These are phyloP conservation scores for Ictalurus punctatus DNA, from an alignment of 2,113 vertebrate genomes.

Conservation along the genomic window DNA sequence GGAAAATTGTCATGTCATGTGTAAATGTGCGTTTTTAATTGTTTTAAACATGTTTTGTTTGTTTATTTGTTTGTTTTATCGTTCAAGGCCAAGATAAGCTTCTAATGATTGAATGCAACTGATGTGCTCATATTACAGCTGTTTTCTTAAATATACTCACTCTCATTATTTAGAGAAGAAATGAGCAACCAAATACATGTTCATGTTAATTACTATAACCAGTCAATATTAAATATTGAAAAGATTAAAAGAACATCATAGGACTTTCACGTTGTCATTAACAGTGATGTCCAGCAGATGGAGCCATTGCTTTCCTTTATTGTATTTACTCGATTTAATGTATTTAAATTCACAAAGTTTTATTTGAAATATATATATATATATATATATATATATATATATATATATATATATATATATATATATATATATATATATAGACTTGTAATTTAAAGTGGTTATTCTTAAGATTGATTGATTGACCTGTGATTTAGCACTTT, in stretches of 20 bases:
- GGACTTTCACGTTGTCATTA: background rate
- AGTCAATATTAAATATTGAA: background rate
- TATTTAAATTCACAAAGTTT: background rate
- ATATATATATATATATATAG: background rate
- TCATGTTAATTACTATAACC: background rate
- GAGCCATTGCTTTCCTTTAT: background rate
- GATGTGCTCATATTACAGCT: background rate
- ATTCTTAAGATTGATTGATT: background rate
- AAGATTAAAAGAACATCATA: background rate
- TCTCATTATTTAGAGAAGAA: background rate
- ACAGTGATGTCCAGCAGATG: slow-evolving; percentile 36
- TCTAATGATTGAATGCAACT: background rate
- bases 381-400: no score
- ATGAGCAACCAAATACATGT: background rate
- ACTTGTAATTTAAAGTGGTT: background rate
- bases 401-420: no score
- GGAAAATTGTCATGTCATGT: no score
- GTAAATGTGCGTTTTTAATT: no score
- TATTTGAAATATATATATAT: no score
- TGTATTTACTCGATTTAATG: background rate
- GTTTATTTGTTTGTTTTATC: background rate
- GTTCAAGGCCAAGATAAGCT: background rate
- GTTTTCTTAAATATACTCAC: background rate
- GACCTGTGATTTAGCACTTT: background rate
- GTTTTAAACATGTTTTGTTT: no score